Percentiles rank a stretch among this genome's conserved stretches.
phyloP scores from a whole-genome alignment of 2,797 vertebrate genomes.

The Podargus strigoides region DNA sequence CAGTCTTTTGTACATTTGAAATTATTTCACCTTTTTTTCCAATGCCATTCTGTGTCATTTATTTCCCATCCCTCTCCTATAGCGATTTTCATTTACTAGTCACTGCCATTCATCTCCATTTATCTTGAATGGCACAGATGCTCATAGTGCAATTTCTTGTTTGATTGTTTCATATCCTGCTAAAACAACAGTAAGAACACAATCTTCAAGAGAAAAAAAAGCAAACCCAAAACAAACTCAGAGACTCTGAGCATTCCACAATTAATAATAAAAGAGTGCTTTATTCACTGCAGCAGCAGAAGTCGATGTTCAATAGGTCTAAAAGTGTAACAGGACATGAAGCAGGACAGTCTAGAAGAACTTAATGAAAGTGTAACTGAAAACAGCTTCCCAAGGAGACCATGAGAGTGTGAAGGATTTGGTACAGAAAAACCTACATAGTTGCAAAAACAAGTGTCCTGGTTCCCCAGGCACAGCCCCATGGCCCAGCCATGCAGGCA shows the following conservation, averaged over 20 bases:
- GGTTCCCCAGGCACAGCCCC: too few species aligned
- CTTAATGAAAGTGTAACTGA: neutral
- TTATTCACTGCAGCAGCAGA: neutral
- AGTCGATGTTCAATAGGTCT: neutral
- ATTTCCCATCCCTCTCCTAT: neutral
- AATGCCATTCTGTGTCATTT: neutral
- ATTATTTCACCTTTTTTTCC: slow-evolving; percentile 16
- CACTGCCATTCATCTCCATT: neutral
- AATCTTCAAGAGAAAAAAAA: neutral
- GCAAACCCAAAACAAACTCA: neutral
- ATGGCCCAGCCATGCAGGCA: too few species aligned
- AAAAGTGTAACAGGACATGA: neutral
- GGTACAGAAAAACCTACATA: neutral
- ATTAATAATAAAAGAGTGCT: neutral
- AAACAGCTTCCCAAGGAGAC: neutral
- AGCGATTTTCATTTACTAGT: neutral
- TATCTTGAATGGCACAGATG: neutral
- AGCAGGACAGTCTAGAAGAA: neutral
- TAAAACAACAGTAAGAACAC: neutral
- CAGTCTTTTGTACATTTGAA: neutral
- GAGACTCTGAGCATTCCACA: neutral
- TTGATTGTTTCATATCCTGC: neutral
- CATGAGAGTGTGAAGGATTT: neutral
- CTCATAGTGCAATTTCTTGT: neutral
- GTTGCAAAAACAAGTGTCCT: too few species aligned